Conservation (phyloP, 2,888 invertebrate species). For the Podotricha telesiphe region DNA sequence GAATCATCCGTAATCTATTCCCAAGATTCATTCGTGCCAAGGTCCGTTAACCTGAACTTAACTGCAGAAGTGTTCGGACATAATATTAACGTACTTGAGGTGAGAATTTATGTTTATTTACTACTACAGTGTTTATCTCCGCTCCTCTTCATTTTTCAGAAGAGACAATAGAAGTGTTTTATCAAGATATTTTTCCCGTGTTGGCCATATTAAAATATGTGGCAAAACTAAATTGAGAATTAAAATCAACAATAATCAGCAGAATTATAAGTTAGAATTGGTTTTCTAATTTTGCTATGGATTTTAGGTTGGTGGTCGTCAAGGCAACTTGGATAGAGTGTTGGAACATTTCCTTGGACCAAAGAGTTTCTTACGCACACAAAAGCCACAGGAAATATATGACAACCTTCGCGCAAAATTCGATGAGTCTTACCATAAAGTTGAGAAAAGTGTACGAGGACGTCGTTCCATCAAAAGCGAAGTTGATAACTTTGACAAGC, state of each 20-base stretch:
- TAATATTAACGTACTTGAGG: constrained; percentile 89
- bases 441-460: constrained; percentile 72
- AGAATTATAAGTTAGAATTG: too few species aligned
- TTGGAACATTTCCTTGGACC: constrained; percentile 91
- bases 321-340: constrained; percentile 90
- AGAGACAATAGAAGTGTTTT: too few species aligned
- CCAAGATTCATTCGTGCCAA: constrained; percentile 91
- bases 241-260: neutral
- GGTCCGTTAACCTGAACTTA: constrained; percentile 88
- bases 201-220: too few species aligned
- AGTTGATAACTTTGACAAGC: constrained; percentile 75
- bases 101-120: constrained; percentile 54
- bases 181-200: too few species aligned
- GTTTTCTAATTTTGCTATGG: neutral
- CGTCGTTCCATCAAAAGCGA: constrained; percentile 74
- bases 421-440: constrained; percentile 68
- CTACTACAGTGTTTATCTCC: too few species aligned
- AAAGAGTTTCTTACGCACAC: constrained; percentile 83
- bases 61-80: constrained; percentile 91
- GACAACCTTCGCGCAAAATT: constrained; percentile 58
- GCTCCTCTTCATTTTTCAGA: too few species aligned
- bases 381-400: constrained; percentile 69
- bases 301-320: constrained; percentile 86
- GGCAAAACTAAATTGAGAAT: too few species aligned
- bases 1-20: constrained; percentile 92